Evolutionary conservation across 2,797 vertebrate genomes (phyloP).

Genomic region (Hafferia zeledoni): DNA sequence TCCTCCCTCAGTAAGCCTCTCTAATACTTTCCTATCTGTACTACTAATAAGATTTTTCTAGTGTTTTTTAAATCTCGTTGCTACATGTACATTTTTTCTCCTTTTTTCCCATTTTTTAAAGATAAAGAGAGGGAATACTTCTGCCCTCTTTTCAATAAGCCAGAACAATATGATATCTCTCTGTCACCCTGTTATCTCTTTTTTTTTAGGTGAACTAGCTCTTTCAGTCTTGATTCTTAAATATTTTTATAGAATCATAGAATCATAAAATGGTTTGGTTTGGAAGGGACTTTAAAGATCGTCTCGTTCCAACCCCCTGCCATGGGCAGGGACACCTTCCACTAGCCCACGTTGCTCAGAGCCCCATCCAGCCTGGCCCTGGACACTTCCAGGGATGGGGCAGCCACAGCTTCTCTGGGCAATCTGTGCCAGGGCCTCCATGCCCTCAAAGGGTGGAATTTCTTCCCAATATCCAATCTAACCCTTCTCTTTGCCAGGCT

Average conservation of each 20-base stretch:
- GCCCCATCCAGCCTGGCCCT: not conserved
- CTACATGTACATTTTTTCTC: not conserved
- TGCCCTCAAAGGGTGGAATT: not conserved
- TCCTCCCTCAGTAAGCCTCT: not conserved
- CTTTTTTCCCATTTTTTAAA: not conserved
- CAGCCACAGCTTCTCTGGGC: not conserved
- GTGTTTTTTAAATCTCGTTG: not conserved
- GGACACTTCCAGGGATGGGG: fast-evolving
- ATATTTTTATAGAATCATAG: not conserved
- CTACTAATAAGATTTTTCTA: not conserved
- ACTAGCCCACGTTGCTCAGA: not conserved
- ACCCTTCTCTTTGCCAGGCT: fast-evolving
- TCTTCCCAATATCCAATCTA: fast-evolving
- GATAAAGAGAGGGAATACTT: not conserved
- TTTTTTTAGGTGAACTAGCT: not conserved
- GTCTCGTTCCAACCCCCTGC: fast-evolving
- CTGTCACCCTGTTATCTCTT: fast-evolving
- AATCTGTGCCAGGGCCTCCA: not conserved
- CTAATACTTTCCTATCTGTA: not conserved
- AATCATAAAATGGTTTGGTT: not conserved
- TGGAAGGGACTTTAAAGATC: not conserved
- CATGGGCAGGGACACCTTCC: not conserved
- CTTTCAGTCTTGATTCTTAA: not conserved
- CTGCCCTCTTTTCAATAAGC: not conserved
- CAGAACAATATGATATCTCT: not conserved